Evolutionary conservation across 2,888 invertebrate species (phyloP).

Genomic region (Lepidochitona cinerea): DNA sequence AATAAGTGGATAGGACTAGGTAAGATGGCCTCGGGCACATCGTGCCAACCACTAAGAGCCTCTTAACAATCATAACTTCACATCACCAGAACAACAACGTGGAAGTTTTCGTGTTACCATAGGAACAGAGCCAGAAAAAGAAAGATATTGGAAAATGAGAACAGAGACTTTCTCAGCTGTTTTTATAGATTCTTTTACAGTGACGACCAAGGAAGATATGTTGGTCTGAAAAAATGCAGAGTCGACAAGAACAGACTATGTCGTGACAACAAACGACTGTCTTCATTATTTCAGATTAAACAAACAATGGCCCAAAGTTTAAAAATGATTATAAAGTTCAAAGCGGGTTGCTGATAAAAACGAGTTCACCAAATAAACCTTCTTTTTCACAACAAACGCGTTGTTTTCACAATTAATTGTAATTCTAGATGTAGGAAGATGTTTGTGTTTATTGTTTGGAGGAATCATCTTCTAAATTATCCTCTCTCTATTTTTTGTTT

Average conservation of each 20-base stretch:
- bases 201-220: conserved; percentile 1
- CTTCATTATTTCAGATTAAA: conserved; percentile 6
- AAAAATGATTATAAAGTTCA: conserved; percentile 6
- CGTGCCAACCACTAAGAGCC: neutral
- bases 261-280: neutral
- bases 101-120: neutral
- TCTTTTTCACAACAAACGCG: neutral
- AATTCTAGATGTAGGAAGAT: too few species aligned
- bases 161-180: neutral
- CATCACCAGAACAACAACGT: neutral
- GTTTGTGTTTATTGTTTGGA: too few species aligned
- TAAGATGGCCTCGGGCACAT: neutral
- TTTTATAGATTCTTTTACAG: neutral
- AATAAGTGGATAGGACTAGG: neutral
- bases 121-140: neutral
- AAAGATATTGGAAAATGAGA: neutral
- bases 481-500: too few species aligned
- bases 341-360: neutral
- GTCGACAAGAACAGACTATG: neutral
- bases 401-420: neutral
- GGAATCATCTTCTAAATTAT: too few species aligned
- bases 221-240: neutral
- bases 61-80: neutral
- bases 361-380: neutral
- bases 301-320: neutral